phyloP scores from a whole-genome alignment of 2,797 vertebrate species.

The Erpetoichthys calabaricus region DNA sequence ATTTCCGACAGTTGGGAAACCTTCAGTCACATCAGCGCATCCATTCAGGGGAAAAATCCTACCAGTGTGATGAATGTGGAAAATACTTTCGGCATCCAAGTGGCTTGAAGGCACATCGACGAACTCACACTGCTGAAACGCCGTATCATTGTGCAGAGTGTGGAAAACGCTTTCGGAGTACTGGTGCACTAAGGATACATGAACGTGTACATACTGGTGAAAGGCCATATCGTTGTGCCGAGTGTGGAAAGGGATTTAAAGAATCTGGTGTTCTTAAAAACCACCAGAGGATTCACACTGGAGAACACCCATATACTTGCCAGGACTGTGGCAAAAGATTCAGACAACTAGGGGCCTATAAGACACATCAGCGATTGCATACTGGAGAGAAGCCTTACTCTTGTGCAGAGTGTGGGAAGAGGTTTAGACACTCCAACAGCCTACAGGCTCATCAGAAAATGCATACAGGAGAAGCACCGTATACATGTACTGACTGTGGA shows the following conservation, averaged over 20 bases:
- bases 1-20: no score
- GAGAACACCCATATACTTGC: constrained; percentile 7
- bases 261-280: constrained; percentile 14
- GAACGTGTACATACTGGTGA: constrained; percentile 3
- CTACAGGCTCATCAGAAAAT: constrained; percentile 6
- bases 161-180: background rate
- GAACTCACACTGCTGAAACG: no score
- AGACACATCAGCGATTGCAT: constrained; percentile 7
- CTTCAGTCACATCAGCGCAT: no score
- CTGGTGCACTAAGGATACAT: background rate
- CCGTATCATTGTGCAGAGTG: no score
- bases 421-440: constrained; percentile 9
- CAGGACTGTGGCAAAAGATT: constrained; percentile 10
- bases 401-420: constrained; percentile 9
- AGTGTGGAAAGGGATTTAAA: constrained; percentile 12
- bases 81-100: no score
- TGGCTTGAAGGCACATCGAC: no score
- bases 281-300: constrained; percentile 9
- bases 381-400: constrained; percentile 11
- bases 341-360: constrained; percentile 3
- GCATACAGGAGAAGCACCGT: constrained; percentile 13
- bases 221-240: constrained; percentile 10
- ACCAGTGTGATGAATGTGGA: no score
- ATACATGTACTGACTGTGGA: constrained; percentile 12
- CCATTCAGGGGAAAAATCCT: no score